Base-by-base conservation (phyloP, 2,888 invertebrate species). In the Crocallis elinguaria region DNA sequence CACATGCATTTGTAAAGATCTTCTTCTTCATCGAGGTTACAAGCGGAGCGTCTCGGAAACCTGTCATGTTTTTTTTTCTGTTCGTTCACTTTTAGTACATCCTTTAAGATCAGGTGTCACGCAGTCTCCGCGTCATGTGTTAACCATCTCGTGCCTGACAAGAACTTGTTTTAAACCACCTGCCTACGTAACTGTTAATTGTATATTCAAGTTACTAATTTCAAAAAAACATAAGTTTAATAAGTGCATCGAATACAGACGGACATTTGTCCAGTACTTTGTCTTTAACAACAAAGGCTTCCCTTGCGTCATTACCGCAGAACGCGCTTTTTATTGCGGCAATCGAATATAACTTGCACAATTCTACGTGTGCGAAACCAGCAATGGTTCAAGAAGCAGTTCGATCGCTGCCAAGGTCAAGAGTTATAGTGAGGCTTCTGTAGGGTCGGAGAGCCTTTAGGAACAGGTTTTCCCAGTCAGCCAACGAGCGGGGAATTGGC, bases 401-500 rank as follows among this genome's bases (percentile, higher is more conserved):
- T 21, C 38, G 23, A 42, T 55, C 35, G 43, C 37, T 42, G 48
- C 62, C 69, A 74, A 73, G 69, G 71, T 72, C 61, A 65, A 51
- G 27, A 42, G 16, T 43, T 16, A 41, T 57, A 54, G 62, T 60
- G 54, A 60, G 48, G 60, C 21, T 54, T 39, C 49, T 32, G 32
- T 53, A 49, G 64, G 62, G 68, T 62, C 66, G 57, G 46, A 66
- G 54, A 56, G 66, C 54, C 59, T 64, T 66, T 67, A 64, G 62
- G 62, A 78, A 82, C 82, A 67, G 79, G 81, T 82, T 82, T 66
- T 54, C 58, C 64, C 67, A 68, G 73, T 68, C 68, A 75, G 67
- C 67, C 60, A 59, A 61, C 67, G 67, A 53, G 60, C 52, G 64
- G 56, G 54, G 71, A 62, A 70, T 73, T 69, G 70, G 67, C 62